Conservation (phyloP, 2,888 invertebrate species). For the Tryphoninae sp. region DNA sequence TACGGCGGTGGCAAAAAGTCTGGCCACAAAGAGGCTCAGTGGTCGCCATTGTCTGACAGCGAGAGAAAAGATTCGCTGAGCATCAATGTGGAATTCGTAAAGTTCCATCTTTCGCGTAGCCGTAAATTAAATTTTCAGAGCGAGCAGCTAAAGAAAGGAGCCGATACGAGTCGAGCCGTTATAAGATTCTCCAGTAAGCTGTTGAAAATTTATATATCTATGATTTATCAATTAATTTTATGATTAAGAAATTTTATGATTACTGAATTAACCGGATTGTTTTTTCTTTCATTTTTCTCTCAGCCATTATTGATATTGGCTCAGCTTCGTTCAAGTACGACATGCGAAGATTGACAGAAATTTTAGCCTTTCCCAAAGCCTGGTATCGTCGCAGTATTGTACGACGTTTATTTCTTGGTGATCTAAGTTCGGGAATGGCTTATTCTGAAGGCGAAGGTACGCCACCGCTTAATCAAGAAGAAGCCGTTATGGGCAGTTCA, state of each 20-base stretch:
- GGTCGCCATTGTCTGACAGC: constrained; percentile 92
- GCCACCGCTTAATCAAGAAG: constrained; percentile 76
- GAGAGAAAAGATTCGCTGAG: constrained; percentile 97
- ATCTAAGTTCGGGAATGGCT: constrained; percentile 86
- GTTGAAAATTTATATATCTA: constrained; percentile 16
- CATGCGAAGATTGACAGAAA: constrained; percentile 98
- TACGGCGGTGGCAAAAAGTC: constrained; percentile 95
- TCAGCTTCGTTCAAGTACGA: constrained; percentile 99
- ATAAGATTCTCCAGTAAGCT: constrained; percentile 94
- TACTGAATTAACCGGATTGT: constrained; percentile 18
- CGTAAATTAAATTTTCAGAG: constrained; percentile 92
- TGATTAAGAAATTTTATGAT: background rate
- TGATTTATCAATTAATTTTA: constrained; percentile 27
- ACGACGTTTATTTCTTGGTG: constrained; percentile 95
- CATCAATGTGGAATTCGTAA: constrained; percentile 98
- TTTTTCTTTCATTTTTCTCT: constrained; percentile 62
- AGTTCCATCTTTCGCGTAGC: constrained; percentile 95
- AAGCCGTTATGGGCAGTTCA: constrained; percentile 78
- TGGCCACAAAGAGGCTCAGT: constrained; percentile 90
- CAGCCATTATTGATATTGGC: constrained; percentile 96
- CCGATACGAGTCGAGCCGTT: constrained; percentile 91
- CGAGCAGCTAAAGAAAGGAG: constrained; percentile 80
- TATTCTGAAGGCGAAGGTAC: constrained; percentile 81
- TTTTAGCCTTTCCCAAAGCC: constrained; percentile 98
- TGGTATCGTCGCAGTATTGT: constrained; percentile 99